phyloP scores from a whole-genome alignment of 2,113 vertebrate genomes.

The Tenrec ecaudatus region DNA sequence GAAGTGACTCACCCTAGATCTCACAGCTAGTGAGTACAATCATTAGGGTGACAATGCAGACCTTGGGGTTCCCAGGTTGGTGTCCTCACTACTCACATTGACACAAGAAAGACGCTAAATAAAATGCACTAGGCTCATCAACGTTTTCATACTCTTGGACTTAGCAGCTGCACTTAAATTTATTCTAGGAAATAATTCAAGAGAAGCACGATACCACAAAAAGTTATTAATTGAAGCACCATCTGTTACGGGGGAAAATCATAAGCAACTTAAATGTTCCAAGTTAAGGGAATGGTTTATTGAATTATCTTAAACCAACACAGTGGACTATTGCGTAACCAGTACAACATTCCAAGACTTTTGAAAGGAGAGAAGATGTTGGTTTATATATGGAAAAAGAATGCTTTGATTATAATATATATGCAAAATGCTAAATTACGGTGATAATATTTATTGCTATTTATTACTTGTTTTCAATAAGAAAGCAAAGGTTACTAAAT shows the following conservation, averaged over 20 bases:
- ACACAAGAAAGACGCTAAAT: conserved; percentile 45
- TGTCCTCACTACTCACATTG: not conserved
- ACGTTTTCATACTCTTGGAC: too few relatives aligned
- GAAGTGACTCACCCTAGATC: not conserved
- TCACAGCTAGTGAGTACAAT: not conserved
- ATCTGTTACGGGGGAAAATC: too few relatives aligned
- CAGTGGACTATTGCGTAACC: conserved; percentile 17
- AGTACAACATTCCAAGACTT: conserved; percentile 39
- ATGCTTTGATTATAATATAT: conserved; percentile 15
- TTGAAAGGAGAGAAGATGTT: conserved; percentile 1
- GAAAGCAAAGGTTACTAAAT: too few relatives aligned
- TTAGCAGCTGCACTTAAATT: too few relatives aligned
- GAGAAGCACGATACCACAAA: too few relatives aligned
- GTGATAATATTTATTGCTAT: conserved; percentile 7
- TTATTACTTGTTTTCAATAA: not conserved
- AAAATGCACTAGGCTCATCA: conserved; percentile 11
- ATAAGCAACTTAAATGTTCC: conserved; percentile 23
- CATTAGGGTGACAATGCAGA: too few relatives aligned
- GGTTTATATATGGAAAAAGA: not conserved
- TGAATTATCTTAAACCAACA: conserved; percentile 51
- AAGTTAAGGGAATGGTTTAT: conserved; percentile 3
- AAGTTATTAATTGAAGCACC: too few relatives aligned
- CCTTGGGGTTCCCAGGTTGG: too few relatives aligned
- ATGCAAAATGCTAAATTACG: conserved; percentile 49
- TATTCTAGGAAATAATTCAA: too few relatives aligned